Base-by-base conservation (phyloP, 64 coral and sea anemone genomes). In the Stichodactyla mertensii region DNA sequence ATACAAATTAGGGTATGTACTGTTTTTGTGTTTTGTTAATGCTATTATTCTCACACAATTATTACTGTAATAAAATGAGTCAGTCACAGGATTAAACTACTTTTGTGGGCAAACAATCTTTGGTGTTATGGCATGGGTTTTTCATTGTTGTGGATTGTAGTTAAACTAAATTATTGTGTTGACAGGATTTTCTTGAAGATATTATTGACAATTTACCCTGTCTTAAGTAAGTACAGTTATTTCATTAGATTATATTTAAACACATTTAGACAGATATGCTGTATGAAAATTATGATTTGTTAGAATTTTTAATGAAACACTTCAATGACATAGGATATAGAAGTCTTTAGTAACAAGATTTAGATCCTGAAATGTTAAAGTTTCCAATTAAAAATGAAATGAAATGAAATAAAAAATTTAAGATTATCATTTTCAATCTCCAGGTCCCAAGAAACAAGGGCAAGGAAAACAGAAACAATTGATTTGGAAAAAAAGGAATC, bases 141-240 rank as follows among this genome's bases (percentile, higher is more conserved):
- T 62, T 62, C 60, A 62, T 62, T 62, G 10, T 62, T 62, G 60
- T 62, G 60, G 9, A 14, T 62, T 16, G 16, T 62, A 22, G 20
- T 70, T 7, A 70, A 70, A 24, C 10, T 22, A 8, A 70, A 74
- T 74, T 6, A 0, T 74, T 74, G 10, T 74, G 8, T 71, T 83
- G 54, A 14, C 51, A 98, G 95, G 92, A 89, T 56, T 82, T 90
- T 81, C 69, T 98, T 78, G 90, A 95, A 24, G 74, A 92, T 19
- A 67, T 98, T 23, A 90, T 98, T 45, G 24, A 51, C 28, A 89
- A 92, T 53, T 87, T 98, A 58, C 93, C 96, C 55, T 87, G 56
- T 57, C 52, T 85, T 20, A 92, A 84, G 95, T 98, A 27, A 87
- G 89, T 87, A 23, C 16, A 12, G 13, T 54, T 52, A 55, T 53